Percentiles rank a stretch among this genome's conserved stretches.
These are phyloP conservation scores for Moxostoma hubbsi DNA, from an alignment of 2,797 vertebrate genomes.

Conservation along the genomic window DNA sequence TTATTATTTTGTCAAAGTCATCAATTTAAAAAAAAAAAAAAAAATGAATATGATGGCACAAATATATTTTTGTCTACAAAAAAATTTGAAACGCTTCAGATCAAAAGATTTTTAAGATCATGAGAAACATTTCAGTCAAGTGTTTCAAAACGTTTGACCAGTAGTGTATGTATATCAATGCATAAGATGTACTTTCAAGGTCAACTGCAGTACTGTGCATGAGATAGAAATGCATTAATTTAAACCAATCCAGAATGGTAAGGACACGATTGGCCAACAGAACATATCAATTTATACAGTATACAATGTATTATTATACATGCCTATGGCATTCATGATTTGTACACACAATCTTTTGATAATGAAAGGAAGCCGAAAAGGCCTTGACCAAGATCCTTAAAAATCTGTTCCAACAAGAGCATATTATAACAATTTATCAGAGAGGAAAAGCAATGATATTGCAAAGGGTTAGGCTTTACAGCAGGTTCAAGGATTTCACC, in stretches of 20 bases:
- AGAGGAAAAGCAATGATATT: conserved; percentile 25
- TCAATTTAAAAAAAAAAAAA: too few relatives aligned
- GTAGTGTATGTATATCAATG: conserved; percentile 8
- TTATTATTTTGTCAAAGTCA: too few relatives aligned
- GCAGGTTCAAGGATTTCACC: conserved; percentile 22
- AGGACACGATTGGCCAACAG: conserved; percentile 5
- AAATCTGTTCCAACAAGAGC: conserved; percentile 57
- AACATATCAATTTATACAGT: conserved; percentile 17
- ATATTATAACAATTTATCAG: conserved; percentile 54
- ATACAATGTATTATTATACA: conserved; percentile 20
- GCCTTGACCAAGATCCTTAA: conserved; percentile 26
- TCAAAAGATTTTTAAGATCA: too few relatives aligned
- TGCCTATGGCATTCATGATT: conserved; percentile 44
- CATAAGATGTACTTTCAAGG: conserved; percentile 29
- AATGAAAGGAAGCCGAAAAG: conserved; percentile 47
- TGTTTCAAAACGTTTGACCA: too few relatives aligned
- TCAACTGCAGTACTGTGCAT: conserved; percentile 22
- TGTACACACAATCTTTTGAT: conserved; percentile 50
- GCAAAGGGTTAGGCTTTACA: conserved; percentile 54
- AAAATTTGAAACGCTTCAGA: too few relatives aligned
- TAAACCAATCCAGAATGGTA: conserved; percentile 13
- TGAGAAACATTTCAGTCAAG: too few relatives aligned
- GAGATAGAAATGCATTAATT: background rate
- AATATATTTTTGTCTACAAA: too few relatives aligned
- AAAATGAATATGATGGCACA: too few relatives aligned